Evolutionary conservation across 2,797 vertebrate species (phyloP).

Genomic region (Myripristis murdjan): DNA sequence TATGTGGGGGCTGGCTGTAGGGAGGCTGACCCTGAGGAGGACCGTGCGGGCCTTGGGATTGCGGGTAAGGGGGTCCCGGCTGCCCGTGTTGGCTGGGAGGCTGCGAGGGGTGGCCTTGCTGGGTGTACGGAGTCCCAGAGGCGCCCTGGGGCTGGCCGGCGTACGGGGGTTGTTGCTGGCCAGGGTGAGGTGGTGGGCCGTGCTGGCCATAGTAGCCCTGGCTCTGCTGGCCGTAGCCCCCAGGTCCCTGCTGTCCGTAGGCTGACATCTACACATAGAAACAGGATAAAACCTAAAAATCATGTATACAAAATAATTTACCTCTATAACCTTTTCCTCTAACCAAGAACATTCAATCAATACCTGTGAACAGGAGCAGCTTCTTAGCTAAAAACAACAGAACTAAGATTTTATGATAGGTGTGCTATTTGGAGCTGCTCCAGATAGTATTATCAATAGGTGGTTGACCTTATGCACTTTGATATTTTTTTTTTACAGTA

Average conservation of each 20-base stretch:
- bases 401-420: conserved; percentile 23
- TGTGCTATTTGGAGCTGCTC: conserved; percentile 39
- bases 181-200: conserved; percentile 86
- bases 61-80: conserved; percentile 89
- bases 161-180: conserved; percentile 81
- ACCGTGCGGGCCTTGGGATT: conserved; percentile 84
- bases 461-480: too few relatives aligned
- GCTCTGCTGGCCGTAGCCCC: conserved; percentile 92
- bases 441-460: conserved; percentile 46
- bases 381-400: not conserved
- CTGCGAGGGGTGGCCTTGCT: conserved; percentile 85
- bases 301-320: not conserved
- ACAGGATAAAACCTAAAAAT: conserved; percentile 36
- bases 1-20: conserved; percentile 85
- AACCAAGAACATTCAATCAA: conserved; percentile 6
- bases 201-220: conserved; percentile 93
- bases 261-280: conserved; percentile 88
- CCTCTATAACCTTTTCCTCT: too few relatives aligned
- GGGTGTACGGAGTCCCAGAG: conserved; percentile 85
- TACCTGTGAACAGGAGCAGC: conserved; percentile 14
- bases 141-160: conserved; percentile 80
- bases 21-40: conserved; percentile 83
- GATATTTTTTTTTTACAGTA: conserved; percentile 23
- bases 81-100: conserved; percentile 89
- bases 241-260: conserved; percentile 94